Conservation (phyloP, 1,140 invertebrate species). For the Zaprionus ornatus region DNA sequence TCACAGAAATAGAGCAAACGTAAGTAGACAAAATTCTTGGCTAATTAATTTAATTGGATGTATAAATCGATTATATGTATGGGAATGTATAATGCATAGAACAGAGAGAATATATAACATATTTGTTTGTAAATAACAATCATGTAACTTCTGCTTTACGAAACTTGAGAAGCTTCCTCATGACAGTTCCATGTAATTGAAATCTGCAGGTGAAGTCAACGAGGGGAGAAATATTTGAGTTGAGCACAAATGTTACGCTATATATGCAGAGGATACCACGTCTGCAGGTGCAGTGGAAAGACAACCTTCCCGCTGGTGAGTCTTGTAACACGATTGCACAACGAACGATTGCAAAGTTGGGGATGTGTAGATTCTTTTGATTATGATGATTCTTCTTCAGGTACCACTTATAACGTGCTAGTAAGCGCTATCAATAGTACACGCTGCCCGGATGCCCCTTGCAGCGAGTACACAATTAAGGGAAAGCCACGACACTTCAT, state of each 20-base stretch:
- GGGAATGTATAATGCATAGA: not conserved
- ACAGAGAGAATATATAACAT: not conserved
- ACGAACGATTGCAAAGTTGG: not conserved
- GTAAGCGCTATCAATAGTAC: constrained; percentile 71
- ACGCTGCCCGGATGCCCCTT: constrained; percentile 66
- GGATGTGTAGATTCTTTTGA: not conserved
- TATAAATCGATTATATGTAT: too few species aligned
- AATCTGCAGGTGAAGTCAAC: constrained; percentile 5
- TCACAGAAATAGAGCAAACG: not conserved
- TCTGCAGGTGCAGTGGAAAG: constrained; percentile 68
- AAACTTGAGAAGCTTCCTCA: not conserved
- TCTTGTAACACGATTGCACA: too few species aligned
- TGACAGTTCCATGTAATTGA: not conserved
- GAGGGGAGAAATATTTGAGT: constrained; percentile 48
- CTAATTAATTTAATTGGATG: not conserved
- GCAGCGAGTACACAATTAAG: constrained; percentile 71
- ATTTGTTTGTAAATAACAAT: not conserved
- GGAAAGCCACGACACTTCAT: constrained; percentile 50
- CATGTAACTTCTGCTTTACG: too few species aligned
- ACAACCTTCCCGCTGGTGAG: constrained; percentile 70
- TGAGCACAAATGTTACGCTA: constrained; percentile 61
- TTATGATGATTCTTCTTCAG: constrained; percentile 23
- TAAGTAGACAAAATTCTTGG: not conserved
- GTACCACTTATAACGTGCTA: constrained; percentile 71
- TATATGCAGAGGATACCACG: constrained; percentile 68